These are phyloP conservation scores for Boleophthalmus pectinirostris DNA, from an alignment of 2,113 vertebrate species.

Conservation along the genomic window DNA sequence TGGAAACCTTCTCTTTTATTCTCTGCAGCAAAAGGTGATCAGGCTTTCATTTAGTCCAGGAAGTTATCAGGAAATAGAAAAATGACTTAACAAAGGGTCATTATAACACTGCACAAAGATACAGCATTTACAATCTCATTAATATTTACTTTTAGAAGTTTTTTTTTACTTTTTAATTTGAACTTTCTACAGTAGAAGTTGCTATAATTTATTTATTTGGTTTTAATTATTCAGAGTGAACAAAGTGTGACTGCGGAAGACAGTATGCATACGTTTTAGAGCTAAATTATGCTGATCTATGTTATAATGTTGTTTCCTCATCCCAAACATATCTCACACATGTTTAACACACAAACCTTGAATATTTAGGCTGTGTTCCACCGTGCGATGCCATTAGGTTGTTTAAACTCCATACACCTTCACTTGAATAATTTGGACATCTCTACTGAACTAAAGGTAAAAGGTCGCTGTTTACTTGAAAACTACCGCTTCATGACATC, in stretches of 20 bases:
- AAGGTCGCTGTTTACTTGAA: too few relatives aligned
- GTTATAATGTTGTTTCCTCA: background rate
- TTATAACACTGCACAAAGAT: constrained; percentile 1
- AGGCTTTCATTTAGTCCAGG: constrained; percentile 21
- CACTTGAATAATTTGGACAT: too few relatives aligned
- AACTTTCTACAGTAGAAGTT: background rate
- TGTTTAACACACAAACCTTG: too few relatives aligned
- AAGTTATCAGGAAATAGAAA: constrained; percentile 23
- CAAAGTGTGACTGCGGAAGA: background rate
- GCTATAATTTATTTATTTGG: background rate
- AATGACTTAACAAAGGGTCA: constrained; percentile 9
- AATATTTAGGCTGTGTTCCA: too few relatives aligned
- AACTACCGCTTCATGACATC: too few relatives aligned
- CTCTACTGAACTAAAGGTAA: too few relatives aligned
- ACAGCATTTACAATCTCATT: background rate
- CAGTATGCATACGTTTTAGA: too few relatives aligned
- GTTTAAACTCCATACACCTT: too few relatives aligned
- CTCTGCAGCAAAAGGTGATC: constrained; percentile 17
- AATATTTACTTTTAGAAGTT: background rate
- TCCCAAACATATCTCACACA: too few relatives aligned
- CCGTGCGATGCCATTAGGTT: too few relatives aligned
- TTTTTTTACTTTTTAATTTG: background rate
- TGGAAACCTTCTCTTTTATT: constrained; percentile 22
- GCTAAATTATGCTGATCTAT: too few relatives aligned
- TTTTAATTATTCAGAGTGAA: background rate